Percentiles rank a stretch among this genome's conserved stretches.
Conservation (phyloP, 92 coral and sea anemone genomes). For the Porites cylindrica region DNA sequence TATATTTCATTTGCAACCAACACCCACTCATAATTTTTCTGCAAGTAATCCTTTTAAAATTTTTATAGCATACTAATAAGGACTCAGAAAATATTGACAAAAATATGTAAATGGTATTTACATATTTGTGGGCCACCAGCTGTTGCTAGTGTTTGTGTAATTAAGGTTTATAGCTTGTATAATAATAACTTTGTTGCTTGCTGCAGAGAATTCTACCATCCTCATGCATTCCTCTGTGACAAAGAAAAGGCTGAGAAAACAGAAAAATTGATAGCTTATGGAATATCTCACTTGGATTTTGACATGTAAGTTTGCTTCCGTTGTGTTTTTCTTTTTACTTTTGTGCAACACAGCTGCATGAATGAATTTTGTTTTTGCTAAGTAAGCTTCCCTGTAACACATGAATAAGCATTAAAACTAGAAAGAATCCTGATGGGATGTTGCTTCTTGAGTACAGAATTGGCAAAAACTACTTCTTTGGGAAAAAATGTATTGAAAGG, state of each 20-base stretch:
- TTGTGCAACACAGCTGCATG: not conserved
- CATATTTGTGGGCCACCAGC: not conserved
- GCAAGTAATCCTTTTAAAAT: not conserved
- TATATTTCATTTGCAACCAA: too few relatives aligned
- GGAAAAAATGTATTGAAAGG: too few relatives aligned
- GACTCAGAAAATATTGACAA: not conserved
- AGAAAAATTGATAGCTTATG: conserved; percentile 81
- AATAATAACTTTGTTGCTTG: not conserved
- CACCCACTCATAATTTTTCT: too few relatives aligned
- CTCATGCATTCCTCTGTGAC: conserved; percentile 88
- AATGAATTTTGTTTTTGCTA: not conserved
- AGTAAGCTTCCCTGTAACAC: too few relatives aligned
- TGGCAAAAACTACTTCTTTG: too few relatives aligned
- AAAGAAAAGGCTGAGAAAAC: conserved; percentile 74
- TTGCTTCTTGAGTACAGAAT: too few relatives aligned
- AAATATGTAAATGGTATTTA: not conserved
- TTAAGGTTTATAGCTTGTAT: not conserved
- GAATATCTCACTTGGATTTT: conserved; percentile 89
- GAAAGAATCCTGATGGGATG: too few relatives aligned
- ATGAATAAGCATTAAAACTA: too few relatives aligned
- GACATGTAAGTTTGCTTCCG: conserved; percentile 77
- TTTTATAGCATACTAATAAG: not conserved
- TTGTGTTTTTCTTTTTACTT: not conserved
- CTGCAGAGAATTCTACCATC: conserved; percentile 86
- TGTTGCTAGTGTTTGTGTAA: not conserved